Evolutionary conservation across 2,888 invertebrate genomes (phyloP).

Genomic region (Branchellion lobata): DNA sequence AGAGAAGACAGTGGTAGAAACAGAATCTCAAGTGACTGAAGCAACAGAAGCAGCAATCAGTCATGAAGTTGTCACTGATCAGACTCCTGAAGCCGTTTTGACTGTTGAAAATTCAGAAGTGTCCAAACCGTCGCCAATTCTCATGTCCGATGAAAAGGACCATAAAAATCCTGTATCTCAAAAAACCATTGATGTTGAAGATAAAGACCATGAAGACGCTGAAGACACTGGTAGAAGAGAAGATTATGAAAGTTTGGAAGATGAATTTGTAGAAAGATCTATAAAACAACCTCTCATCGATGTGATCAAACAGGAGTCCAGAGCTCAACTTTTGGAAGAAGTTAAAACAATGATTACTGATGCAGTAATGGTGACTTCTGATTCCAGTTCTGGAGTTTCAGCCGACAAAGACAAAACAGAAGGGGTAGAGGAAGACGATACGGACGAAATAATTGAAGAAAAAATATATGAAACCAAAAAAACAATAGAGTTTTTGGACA

Average conservation of each 20-base stretch:
- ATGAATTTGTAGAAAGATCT: not conserved
- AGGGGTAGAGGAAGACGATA: no score
- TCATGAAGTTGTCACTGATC: not conserved
- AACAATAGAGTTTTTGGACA: no score
- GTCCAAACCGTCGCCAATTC: no score
- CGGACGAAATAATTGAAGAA: no score
- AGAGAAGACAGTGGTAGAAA: not conserved
- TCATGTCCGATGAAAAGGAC: not conserved
- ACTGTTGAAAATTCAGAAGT: no score
- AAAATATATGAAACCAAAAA: no score
- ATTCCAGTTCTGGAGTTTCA: no score
- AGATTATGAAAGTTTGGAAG: not conserved
- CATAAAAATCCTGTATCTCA: not conserved
- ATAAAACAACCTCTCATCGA: not conserved
- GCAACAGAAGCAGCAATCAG: not conserved
- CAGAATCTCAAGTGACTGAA: not conserved
- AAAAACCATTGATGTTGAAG: not conserved
- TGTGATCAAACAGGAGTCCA: not conserved
- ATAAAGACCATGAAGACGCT: not conserved
- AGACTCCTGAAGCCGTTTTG: no score
- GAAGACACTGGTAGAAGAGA: constrained; percentile 2
- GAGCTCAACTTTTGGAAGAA: not conserved
- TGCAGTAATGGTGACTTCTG: no score
- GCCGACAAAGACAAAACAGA: no score
- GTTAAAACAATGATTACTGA: not conserved